phyloP scores from a whole-genome alignment of 2,797 vertebrate genomes.

The Sebastolobus alascanus region DNA sequence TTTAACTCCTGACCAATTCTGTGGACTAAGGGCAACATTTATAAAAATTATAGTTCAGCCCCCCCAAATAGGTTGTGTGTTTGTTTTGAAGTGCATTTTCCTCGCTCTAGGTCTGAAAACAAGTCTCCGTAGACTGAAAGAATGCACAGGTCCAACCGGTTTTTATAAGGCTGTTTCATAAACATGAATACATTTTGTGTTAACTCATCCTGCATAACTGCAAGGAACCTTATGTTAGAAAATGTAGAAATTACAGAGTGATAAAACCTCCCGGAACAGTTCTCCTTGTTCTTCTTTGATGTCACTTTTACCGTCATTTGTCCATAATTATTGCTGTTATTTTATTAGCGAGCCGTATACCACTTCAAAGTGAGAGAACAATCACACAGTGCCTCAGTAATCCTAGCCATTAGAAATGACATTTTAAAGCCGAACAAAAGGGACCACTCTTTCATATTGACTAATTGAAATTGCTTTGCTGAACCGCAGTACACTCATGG shows the following conservation, averaged over 20 bases:
- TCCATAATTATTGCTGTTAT: conserved; percentile 49
- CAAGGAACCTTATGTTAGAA: neutral
- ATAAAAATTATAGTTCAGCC: conserved; percentile 27
- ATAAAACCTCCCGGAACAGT: conserved; percentile 17
- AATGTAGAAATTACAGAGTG: conserved; percentile 3
- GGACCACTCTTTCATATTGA: conserved; percentile 37
- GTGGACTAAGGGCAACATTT: conserved; percentile 18
- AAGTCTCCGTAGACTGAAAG: neutral
- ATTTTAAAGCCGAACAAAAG: conserved; percentile 64
- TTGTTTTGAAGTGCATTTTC: neutral
- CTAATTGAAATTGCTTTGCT: conserved; percentile 61
- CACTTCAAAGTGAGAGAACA: conserved; percentile 46
- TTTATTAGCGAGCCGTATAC: conserved; percentile 41
- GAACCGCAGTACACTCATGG: conserved; percentile 25
- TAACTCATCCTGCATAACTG: neutral
- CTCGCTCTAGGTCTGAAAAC: neutral
- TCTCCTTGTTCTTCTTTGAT: conserved; percentile 36
- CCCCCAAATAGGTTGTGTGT: neutral
- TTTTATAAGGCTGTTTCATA: neutral
- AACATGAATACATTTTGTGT: conserved; percentile 9
- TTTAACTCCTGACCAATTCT: conserved; percentile 22
- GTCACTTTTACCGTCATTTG: conserved; percentile 43
- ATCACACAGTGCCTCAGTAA: conserved; percentile 32
- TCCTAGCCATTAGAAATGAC: conserved; percentile 68
- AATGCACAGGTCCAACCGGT: neutral